phyloP scores from a whole-genome alignment of 2,888 invertebrate species.

The Drosophila nr. fundita region DNA sequence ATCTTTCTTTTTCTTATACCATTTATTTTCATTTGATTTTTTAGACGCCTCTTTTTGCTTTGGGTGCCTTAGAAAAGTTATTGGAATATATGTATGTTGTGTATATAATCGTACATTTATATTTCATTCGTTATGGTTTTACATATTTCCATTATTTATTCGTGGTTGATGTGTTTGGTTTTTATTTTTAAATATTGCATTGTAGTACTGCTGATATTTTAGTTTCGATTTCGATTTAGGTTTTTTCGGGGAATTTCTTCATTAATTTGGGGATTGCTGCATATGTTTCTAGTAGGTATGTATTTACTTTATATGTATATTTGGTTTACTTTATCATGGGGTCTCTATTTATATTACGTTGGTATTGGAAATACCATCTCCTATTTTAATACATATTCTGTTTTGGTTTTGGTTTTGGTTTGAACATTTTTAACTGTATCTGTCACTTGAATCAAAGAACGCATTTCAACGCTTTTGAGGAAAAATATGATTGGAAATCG shows the following conservation, averaged over 20 bases:
- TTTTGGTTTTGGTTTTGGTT: constrained; percentile 35
- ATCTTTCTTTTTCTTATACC: constrained; percentile 6
- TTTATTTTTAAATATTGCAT: constrained; percentile 62
- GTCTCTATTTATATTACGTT: constrained; percentile 42
- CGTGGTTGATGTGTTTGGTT: constrained; percentile 45
- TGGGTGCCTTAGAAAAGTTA: constrained; percentile 59
- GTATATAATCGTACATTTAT: constrained; percentile 71
- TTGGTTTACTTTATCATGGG: constrained; percentile 38
- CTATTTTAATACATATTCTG: constrained; percentile 35
- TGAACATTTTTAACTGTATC: constrained; percentile 62
- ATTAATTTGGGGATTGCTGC: constrained; percentile 34
- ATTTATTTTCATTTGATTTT: constrained; percentile 34
- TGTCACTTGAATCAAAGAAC: constrained; percentile 53
- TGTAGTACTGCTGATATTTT: constrained; percentile 71
- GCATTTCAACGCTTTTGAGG: constrained; percentile 47
- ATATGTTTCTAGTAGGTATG: constrained; percentile 43
- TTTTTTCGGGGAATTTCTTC: constrained; percentile 15
- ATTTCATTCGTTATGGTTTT: constrained; percentile 67
- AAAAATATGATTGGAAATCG: constrained; percentile 69
- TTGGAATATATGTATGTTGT: constrained; percentile 70
- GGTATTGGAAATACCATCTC: constrained; percentile 28
- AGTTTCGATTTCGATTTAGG: constrained; percentile 43
- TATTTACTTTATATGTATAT: constrained; percentile 38
- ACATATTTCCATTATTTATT: constrained; percentile 67
- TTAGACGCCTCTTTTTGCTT: constrained; percentile 16